phyloP scores from a whole-genome alignment of 2,888 invertebrate genomes.

The Fissipunctia ypsillon region DNA sequence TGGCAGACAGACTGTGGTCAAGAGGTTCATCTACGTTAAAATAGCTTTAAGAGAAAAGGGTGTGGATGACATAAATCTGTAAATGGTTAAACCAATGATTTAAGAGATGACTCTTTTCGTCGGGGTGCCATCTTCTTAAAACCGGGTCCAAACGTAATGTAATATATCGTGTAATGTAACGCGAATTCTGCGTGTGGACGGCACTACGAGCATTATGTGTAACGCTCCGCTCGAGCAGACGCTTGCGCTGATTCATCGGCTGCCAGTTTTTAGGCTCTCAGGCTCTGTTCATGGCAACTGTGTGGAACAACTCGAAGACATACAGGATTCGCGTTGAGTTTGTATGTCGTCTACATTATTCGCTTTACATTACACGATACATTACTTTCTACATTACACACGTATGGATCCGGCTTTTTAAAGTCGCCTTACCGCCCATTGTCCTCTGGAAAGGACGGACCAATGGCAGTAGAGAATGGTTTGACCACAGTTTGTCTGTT shows the following conservation, averaged over 20 bases:
- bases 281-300: no score
- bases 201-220: no score
- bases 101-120: no score
- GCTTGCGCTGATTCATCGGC: not conserved
- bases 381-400: no score
- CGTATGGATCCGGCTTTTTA: not conserved
- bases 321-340: not conserved
- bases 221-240: no score
- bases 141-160: no score
- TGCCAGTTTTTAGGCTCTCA: not conserved
- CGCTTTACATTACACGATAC: no score
- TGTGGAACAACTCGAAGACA: not conserved
- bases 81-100: not conserved
- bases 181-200: no score
- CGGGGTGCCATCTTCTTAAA: no score
- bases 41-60: not conserved
- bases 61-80: not conserved
- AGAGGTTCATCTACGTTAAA: not conserved
- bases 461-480: not conserved
- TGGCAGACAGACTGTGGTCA: not conserved
- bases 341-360: no score
- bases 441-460: not conserved
- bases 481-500: conserved; percentile 6
- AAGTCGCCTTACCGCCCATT: not conserved
- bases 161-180: no score